These are phyloP conservation scores for Alosa sapidissima DNA, from an alignment of 2,797 vertebrate genomes.

Conservation along the genomic window DNA sequence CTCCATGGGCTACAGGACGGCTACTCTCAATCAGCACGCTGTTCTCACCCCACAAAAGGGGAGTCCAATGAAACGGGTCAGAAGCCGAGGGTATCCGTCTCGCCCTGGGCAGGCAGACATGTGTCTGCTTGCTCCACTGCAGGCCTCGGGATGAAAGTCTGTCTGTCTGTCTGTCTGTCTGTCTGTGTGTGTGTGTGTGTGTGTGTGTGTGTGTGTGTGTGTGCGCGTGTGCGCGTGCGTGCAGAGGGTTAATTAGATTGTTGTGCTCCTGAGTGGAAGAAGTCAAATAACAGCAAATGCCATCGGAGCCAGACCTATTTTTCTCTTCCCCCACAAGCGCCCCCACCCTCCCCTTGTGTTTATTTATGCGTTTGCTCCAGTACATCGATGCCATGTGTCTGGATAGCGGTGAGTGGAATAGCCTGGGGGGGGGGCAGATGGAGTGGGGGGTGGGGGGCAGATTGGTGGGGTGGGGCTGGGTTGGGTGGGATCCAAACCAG, in stretches of 20 bases:
- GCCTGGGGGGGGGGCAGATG: neutral
- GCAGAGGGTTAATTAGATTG: neutral
- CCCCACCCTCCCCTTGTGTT: neutral
- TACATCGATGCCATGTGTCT: neutral
- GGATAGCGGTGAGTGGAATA: neutral
- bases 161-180: no score
- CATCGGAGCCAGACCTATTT: neutral
- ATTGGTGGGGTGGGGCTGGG: no score
- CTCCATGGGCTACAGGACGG: no score
- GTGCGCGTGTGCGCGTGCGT: neutral
- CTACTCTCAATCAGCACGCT: neutral
- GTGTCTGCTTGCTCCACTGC: neutral
- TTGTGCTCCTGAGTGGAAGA: constrained; percentile 4
- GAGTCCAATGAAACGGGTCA: neutral
- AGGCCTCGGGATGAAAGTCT: no score
- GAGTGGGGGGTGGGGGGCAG: neutral
- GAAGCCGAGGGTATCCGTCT: neutral
- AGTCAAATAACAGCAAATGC: constrained; percentile 20
- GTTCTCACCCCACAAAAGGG: neutral
- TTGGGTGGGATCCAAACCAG: neutral
- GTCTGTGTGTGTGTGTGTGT: constrained; percentile 17
- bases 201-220: constrained; percentile 16
- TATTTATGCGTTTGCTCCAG: neutral
- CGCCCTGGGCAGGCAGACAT: neutral
- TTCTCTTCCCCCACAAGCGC: neutral